A percentile compares a stretch with the other conserved stretches of the same genome.
These are phyloP conservation scores for Diuraphis noxia DNA, from an alignment of 1,140 invertebrate genomes.

Conservation along the genomic window DNA sequence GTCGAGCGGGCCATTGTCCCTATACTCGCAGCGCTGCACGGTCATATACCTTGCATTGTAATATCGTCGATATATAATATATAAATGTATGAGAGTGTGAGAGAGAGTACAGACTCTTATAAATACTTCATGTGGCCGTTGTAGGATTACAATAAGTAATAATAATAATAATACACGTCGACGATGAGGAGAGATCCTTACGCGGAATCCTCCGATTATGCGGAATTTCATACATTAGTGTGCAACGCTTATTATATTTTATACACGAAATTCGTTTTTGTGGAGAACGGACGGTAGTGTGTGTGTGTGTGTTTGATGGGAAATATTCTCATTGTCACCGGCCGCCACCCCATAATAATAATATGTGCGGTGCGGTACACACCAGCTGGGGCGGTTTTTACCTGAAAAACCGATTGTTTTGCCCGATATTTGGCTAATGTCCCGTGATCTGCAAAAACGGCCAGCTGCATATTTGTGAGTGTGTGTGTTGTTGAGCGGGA, in stretches of 20 bases:
- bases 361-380: not conserved
- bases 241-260: not conserved
- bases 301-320: not conserved
- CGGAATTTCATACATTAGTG: not conserved
- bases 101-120: not conserved
- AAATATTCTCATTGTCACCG: constrained; percentile 53
- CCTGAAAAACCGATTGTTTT: constrained; percentile 51
- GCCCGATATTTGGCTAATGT: constrained; percentile 54
- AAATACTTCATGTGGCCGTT: not conserved
- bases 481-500: not conserved
- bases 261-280: constrained; percentile 24
- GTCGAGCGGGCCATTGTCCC: constrained; percentile 3
- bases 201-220: not conserved
- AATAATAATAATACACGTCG: constrained; percentile 13
- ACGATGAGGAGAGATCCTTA: not conserved
- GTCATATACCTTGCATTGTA: not conserved
- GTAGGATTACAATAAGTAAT: not conserved
- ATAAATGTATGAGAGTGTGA: not conserved
- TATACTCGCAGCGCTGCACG: not conserved
- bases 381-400: constrained; percentile 50
- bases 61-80: not conserved
- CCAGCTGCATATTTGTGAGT: constrained; percentile 36
- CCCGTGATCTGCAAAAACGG: constrained; percentile 52
- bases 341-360: not conserved
- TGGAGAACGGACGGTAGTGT: not conserved